These are phyloP conservation scores for Datnioides undecimradiatus DNA, from an alignment of 2,113 vertebrate species.

Conservation along the genomic window DNA sequence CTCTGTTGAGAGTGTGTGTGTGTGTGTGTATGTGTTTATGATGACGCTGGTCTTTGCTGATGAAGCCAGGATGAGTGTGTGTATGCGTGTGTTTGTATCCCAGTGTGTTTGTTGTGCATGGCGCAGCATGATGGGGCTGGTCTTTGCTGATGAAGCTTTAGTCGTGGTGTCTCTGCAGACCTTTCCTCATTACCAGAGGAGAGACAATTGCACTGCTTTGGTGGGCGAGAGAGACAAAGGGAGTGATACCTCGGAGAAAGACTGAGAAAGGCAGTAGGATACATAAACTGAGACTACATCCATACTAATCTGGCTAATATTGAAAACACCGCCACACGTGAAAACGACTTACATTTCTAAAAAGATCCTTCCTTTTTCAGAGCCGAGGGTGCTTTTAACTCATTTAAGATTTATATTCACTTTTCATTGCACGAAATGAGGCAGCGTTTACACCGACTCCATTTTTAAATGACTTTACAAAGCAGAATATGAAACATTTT, in stretches of 20 bases:
- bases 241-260: not conserved
- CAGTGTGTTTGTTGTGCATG: conserved; percentile 38
- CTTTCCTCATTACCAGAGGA: conserved; percentile 72
- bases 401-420: not conserved
- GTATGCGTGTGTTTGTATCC: not conserved
- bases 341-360: not conserved
- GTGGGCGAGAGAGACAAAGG: conserved; percentile 16
- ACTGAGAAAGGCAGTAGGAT: conserved; percentile 16
- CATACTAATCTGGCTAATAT: not conserved
- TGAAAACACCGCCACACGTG: too few species aligned
- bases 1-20: not conserved
- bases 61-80: conserved; percentile 36
- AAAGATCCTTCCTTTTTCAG: not conserved
- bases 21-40: conserved; percentile 22
- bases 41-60: conserved; percentile 61
- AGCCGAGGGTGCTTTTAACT: not conserved
- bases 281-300: conserved; percentile 3
- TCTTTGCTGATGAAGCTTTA: conserved; percentile 79
- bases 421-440: not conserved
- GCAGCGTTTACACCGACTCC: not conserved
- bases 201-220: conserved; percentile 57
- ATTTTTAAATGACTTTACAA: not conserved
- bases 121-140: conserved; percentile 61
- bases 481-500: not conserved
- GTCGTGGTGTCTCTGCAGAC: conserved; percentile 72